Evolutionary conservation across 2,888 invertebrate genomes (phyloP).

Genomic region (Campoplex nolae): DNA sequence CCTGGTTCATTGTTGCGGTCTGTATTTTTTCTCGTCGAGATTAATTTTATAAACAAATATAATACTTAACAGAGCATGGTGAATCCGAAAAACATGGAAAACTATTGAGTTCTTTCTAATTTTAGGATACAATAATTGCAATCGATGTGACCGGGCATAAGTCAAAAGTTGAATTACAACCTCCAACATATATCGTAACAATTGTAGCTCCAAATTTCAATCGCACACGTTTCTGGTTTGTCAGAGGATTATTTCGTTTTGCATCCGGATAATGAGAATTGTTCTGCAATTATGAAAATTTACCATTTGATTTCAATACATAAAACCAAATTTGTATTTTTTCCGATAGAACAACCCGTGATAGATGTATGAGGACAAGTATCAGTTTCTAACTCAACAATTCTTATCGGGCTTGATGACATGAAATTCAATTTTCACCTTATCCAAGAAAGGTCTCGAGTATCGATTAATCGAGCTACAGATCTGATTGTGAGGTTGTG

Average conservation of each 20-base stretch:
- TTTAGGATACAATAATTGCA: neutral
- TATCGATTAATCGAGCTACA: conserved; percentile 14
- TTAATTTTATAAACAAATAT: conserved; percentile 28
- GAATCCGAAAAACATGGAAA: conserved; percentile 1
- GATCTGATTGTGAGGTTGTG: neutral
- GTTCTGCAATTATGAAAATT: neutral
- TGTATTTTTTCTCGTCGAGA: conserved; percentile 46
- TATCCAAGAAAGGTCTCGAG: neutral
- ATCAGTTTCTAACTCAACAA: neutral
- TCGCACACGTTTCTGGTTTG: neutral
- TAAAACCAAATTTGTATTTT: neutral
- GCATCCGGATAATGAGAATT: neutral
- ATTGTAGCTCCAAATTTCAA: no score
- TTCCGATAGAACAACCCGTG: neutral
- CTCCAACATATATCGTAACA: no score
- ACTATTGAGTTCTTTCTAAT: conserved; percentile 3
- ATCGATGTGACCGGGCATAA: neutral
- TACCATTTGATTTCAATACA: neutral
- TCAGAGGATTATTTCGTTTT: neutral
- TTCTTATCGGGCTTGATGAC: neutral
- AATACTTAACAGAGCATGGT: neutral
- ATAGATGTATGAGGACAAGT: neutral
- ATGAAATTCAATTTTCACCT: neutral
- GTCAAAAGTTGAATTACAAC: neutral
- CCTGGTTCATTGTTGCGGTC: conserved; percentile 48